Evolutionary conservation across 2,797 vertebrate species (phyloP), one percentile per base, ranked within the genome.

Genomic region (Acanthurus leucopareius): DNA sequence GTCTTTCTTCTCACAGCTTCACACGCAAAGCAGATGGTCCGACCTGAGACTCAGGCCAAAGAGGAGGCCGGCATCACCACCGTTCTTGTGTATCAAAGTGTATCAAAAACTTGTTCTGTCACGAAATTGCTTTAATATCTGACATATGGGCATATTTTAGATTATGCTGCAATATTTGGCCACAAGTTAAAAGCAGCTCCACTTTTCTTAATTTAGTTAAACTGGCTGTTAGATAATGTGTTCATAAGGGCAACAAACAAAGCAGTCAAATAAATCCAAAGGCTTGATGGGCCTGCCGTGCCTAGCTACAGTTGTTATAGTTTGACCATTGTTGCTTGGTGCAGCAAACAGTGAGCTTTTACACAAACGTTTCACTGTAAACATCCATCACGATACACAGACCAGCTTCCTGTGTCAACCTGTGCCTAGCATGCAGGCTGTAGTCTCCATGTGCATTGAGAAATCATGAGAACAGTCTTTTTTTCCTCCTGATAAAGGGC

Each of bases 1-100:
- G 1, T 56, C 47, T 25, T 63, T 45, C 75, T 65, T 65, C 59
- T 19, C 15, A 9, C 56, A 74, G 74, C 79, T 79, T 88, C 78
- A 84, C 88, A 86, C 75, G 84, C 80, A 84, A 86, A 82, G 77
- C 83, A 78, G 73, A 85, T 57, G 60, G 63, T 79, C 53, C 2
- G 69, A 86, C 62, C 61, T 25, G 57, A 78, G 57, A 75, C 10
- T 77, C 52, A 58, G 73, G 57, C 57, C 16, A 14, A 28, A 17
- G 51, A 59, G 61, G 45, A 73, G 69, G 48, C 56, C 51, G 28
- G 51, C 40, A 38, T 48, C 14, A n/a, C 16, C 7, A 1, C 6
- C 2, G 38, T 22, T 58, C 51, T 38, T 40, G 19, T 62, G 25
- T 25, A 25, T 8, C 35, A 73, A 69, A 74, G 45, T 40, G 20